Evolutionary conservation across 2,888 invertebrate species (phyloP), one percentile per base, ranked within the genome.

Genomic region (Sminthurides aquaticus): DNA sequence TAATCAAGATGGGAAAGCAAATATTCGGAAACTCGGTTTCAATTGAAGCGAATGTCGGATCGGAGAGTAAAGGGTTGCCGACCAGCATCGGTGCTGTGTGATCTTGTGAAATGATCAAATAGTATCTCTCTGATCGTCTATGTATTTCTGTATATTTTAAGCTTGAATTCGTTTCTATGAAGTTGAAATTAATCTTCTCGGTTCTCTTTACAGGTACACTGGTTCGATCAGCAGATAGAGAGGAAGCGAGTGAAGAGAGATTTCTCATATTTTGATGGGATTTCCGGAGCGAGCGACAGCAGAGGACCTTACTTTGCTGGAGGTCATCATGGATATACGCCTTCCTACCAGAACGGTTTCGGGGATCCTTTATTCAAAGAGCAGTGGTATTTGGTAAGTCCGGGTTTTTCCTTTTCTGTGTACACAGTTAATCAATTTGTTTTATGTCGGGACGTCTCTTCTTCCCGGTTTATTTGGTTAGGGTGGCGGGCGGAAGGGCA

Each of bases 301-400:
- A 76, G 67, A 77, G 66, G 77, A 79, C 64, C 65, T 20, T 57
- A 25, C 58, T 66, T 60, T 26, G 52, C 52, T 84, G 77, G 75
- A 79, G 79, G 72, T 81, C 79, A 64, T 66, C 69, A 48, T 52
- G 52, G 56, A n/a, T 64, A 64, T 68, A 24, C 57, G 15, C 63
- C 69, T 3, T 60, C 71, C 5, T 71, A 70, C 43, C 69, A 71
- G 26, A 70, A 65, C 57, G 83, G 86, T 74, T 94, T 94, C 80
- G 87, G 91, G 18, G 95, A 95, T 81, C 94, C 94, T 18, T 84
- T 94, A 75, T 97, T 89, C 84, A 88, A 89, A 77, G 91, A 95
- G 79, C 93, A 96, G 83, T 97, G 96, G 97, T 98, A 98, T 78
- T 82, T 97, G 89, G 96, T 96, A 81, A 87, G 95, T 87, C 52